Conservation (phyloP, 2,113 vertebrate species). For the Atrichornis clamosus region DNA sequence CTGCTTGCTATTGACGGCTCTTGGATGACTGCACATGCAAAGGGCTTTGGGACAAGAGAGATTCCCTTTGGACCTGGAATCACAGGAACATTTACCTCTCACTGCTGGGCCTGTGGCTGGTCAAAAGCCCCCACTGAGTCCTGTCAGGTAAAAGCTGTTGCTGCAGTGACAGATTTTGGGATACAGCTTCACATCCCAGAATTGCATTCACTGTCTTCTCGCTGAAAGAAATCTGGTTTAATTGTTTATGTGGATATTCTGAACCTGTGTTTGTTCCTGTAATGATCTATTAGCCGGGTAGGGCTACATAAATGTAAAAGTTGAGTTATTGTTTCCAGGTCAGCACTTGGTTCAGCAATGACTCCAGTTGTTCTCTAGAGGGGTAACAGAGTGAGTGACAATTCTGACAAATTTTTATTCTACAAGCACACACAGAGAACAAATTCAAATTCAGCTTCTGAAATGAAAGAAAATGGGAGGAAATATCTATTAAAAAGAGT, state of each 20-base stretch:
- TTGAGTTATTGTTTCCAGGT: not conserved
- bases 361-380: not conserved
- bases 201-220: not conserved
- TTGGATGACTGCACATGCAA: not conserved
- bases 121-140: not conserved
- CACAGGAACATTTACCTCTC: not conserved
- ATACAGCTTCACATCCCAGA: not conserved
- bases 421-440: not conserved
- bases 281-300: not conserved
- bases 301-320: not conserved
- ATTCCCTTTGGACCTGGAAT: not conserved
- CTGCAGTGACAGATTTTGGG: not conserved
- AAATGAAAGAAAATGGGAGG: not conserved
- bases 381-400: not conserved
- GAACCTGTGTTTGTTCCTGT: not conserved
- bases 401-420: not conserved
- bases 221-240: not conserved
- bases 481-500: not conserved
- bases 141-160: not conserved
- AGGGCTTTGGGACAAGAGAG: not conserved
- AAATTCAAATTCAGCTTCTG: not conserved
- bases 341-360: not conserved
- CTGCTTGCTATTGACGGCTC: not conserved
- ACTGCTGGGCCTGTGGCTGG: not conserved
- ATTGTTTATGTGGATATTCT: not conserved